Evolutionary conservation across 2,888 invertebrate genomes (phyloP).

Genomic region (Mythimna ferrago): DNA sequence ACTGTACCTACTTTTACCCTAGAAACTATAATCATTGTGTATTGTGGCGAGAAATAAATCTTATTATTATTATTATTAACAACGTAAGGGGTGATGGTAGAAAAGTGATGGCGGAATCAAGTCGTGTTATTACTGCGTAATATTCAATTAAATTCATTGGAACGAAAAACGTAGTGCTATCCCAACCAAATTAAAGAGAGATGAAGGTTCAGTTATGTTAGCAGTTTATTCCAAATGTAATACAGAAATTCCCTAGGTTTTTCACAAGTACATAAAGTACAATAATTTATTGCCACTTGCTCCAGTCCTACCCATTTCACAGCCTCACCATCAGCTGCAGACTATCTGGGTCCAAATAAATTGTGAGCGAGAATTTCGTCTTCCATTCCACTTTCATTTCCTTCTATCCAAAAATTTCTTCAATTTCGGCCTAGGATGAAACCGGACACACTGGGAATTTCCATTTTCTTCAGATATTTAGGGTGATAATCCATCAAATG

Average conservation of each 20-base stretch:
- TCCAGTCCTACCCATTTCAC: conserved; percentile 35
- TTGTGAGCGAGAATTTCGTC: conserved; percentile 35
- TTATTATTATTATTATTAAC: too few relatives aligned
- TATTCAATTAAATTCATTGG: not conserved
- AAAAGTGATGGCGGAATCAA: too few relatives aligned
- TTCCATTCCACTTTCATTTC: conserved; percentile 55
- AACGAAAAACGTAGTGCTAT: not conserved
- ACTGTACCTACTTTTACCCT: too few relatives aligned
- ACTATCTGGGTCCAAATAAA: conserved; percentile 48
- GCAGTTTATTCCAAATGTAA: conserved; percentile 34
- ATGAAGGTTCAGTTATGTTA: not conserved
- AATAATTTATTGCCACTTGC: conserved; percentile 44
- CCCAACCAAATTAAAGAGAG: conserved; percentile 2
- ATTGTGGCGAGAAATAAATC: too few relatives aligned
- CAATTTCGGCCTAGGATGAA: conserved; percentile 44
- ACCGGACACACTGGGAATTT: conserved; percentile 56
- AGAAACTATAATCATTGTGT: too few relatives aligned
- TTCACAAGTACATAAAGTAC: conserved; percentile 35
- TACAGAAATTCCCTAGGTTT: conserved; percentile 27
- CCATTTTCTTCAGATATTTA: conserved; percentile 47
- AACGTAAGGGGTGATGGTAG: too few relatives aligned
- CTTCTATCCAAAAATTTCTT: conserved; percentile 51
- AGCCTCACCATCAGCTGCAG: conserved; percentile 36
- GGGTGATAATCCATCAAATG: not conserved
- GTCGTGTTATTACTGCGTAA: too few relatives aligned